These are phyloP conservation scores for Nephrotoma guestfalica DNA, from an alignment of 2,888 invertebrate genomes.

Conservation along the genomic window DNA sequence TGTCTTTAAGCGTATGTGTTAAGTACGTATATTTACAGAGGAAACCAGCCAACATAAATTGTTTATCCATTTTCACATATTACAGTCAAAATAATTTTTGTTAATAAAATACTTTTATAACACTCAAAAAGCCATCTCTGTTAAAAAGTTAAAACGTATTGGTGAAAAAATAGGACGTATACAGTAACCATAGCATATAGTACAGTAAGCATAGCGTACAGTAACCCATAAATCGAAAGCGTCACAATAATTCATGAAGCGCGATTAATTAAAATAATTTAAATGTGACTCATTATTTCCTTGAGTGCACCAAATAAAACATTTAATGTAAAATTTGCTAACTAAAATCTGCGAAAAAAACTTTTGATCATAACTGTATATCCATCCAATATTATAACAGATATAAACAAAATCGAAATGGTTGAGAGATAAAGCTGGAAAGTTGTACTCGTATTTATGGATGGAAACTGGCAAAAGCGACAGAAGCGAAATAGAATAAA, in stretches of 20 bases:
- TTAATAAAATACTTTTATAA: background rate
- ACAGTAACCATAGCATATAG: too few species aligned
- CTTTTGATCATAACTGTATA: background rate
- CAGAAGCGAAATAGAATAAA: background rate
- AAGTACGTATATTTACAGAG: background rate
- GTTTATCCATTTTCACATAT: background rate
- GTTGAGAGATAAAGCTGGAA: background rate
- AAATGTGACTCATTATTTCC: background rate
- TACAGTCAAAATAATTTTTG: background rate
- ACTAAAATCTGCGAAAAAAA: background rate
- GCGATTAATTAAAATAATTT: too few species aligned
- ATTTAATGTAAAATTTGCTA: background rate
- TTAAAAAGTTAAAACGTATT: too few species aligned
- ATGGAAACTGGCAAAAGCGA: background rate
- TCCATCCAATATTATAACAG: background rate
- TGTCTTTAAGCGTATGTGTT: background rate
- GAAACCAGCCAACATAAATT: background rate
- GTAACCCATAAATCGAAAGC: too few species aligned
- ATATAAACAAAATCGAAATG: background rate
- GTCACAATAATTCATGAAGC: too few species aligned
- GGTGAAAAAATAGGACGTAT: too few species aligned
- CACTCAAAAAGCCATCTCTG: too few species aligned
- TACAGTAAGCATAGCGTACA: too few species aligned
- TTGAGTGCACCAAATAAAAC: background rate
- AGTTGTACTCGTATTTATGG: background rate